Conservation (phyloP, 2,888 invertebrate genomes). For the Sphaerolaimus hirsutus region DNA sequence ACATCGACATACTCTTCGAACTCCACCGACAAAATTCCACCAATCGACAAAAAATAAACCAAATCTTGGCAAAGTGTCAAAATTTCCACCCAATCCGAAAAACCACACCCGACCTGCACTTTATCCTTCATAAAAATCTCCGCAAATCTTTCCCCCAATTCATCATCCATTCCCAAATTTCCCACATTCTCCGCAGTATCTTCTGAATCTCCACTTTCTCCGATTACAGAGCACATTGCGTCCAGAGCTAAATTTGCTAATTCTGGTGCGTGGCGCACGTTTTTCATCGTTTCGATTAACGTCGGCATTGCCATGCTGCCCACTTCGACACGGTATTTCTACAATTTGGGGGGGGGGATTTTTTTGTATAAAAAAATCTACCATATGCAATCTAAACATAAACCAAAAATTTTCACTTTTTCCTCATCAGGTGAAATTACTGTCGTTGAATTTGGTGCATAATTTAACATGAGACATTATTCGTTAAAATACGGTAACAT, state of each 20-base stretch:
- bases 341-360: no score
- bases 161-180: no score
- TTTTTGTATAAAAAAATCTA: no score
- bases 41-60: no score
- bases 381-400: no score
- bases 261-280: slow-evolving; percentile 64
- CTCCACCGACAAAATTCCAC: no score
- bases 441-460: no score
- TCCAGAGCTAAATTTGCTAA: slow-evolving; percentile 72
- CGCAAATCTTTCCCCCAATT: slow-evolving; percentile 31
- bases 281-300: slow-evolving; percentile 48
- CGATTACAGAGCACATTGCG: slow-evolving; percentile 64
- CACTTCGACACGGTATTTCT: slow-evolving; percentile 78
- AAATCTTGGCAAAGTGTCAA: not conserved
- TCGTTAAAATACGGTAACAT: not conserved
- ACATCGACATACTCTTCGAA: no score
- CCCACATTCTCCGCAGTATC: slow-evolving; percentile 16
- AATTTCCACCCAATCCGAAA: not conserved
- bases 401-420: no score
- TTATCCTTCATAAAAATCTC: slow-evolving; percentile 28
- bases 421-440: no score
- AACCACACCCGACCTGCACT: slow-evolving; percentile 17
- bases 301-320: slow-evolving; percentile 66
- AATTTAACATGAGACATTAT: no score
- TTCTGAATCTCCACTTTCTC: slow-evolving; percentile 26